Evolutionary conservation across 2,888 invertebrate species (phyloP).

Genomic region (Drosophila anomelani): DNA sequence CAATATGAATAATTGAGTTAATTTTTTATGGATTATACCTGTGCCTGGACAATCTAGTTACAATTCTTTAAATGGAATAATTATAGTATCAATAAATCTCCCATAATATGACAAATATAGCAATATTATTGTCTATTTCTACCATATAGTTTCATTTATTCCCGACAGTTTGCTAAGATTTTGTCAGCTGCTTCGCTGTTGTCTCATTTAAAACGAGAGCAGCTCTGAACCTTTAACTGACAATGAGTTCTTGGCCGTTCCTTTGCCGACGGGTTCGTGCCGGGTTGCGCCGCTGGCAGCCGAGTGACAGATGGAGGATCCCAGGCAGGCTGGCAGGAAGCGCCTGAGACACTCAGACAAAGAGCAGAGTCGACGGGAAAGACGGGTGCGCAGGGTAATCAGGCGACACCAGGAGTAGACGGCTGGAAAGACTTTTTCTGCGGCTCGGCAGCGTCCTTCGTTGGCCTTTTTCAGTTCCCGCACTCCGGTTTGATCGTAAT

Average conservation of each 20-base stretch:
- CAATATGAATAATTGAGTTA: neutral
- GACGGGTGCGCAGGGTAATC: slow-evolving; percentile 53
- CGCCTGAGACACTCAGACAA: slow-evolving; percentile 35
- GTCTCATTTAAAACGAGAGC: slow-evolving; percentile 49
- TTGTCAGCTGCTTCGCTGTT: slow-evolving; percentile 29
- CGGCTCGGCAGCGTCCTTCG: slow-evolving; percentile 22
- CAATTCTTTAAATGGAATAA: neutral
- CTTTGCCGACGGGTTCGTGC: slow-evolving; percentile 43
- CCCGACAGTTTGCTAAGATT: neutral
- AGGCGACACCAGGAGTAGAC: slow-evolving; percentile 19
- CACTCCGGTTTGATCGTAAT: slow-evolving; percentile 68
- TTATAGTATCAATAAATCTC: neutral
- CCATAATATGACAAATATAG: neutral
- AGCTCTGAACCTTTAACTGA: slow-evolving; percentile 57
- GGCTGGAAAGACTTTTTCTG: slow-evolving; percentile 12
- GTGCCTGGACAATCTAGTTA: neutral
- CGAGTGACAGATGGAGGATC: slow-evolving; percentile 74
- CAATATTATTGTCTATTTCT: neutral
- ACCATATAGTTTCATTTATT: neutral
- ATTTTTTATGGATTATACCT: neutral
- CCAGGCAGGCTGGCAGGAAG: slow-evolving; percentile 58
- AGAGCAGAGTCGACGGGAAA: slow-evolving; percentile 3
- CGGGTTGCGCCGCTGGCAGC: slow-evolving; percentile 60
- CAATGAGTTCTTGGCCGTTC: slow-evolving; percentile 50
- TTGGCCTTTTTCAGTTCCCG: slow-evolving; percentile 37